Base-by-base conservation (phyloP, 1,140 invertebrate genomes). In the Drosophila athabasca region DNA sequence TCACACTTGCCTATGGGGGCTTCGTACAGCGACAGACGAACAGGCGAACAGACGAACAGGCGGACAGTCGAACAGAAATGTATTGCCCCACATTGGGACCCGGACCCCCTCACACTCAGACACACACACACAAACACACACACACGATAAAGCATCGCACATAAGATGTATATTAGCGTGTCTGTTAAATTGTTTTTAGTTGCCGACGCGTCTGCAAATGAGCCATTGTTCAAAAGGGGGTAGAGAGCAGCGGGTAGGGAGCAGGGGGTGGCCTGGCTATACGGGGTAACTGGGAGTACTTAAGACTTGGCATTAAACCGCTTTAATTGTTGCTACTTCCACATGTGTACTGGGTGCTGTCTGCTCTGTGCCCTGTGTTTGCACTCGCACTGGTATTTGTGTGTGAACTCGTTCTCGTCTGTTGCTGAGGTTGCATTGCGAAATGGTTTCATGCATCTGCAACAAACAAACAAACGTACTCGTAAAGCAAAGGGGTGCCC, bases 121-220 rank as follows among this genome's bases (percentile, higher is more conserved):
- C 53, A 13, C 35, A 35, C 31, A 35, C 9, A 19, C 53, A 62
- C 0, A 35, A 1, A 3, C 8, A 9, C 8, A n/a, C 66, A 62
- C 45, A 50, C 45, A 8, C 52, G 46, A 71, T 69, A 69, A 69
- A 69, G 17, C 62, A 61, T 76, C 49, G 55, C 51, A 62, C 61
- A 62, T 70, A 77, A 72, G 64, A 81, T 87, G 66, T 81, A 82
- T 82, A 88, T 88, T 87, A 87, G 78, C 79, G 57, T 62, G 62
- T 69, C 70, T 65, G 65, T 82, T 71, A 88, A 87, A 82, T 87
- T 88, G 78, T 87, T 87, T 88, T 82, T 88, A 62, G 79, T 87
- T 87, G 51, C 70, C 74, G 74, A 81, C 71, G 78, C 82, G 82
- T 75, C 82, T 82, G 69, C 82, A 87, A 85, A 87, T 85, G 82